Evolutionary conservation across 2,113 vertebrate genomes (phyloP), one percentile per base, ranked within the genome.

Genomic region (Pelecanus crispus): DNA sequence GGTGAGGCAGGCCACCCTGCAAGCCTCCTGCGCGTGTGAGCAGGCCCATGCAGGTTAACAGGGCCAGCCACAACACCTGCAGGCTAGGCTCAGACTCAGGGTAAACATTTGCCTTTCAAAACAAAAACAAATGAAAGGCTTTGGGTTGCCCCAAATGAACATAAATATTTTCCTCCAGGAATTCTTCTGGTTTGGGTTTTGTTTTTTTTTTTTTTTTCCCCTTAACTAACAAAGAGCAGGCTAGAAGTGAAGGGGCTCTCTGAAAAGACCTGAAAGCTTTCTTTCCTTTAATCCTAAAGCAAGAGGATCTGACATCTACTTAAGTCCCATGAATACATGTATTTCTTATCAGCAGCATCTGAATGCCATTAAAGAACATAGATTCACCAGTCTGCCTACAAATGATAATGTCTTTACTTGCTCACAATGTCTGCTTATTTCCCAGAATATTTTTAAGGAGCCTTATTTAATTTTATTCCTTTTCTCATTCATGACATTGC

Each of bases 91-190:
- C 66, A 87, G 20, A n/a, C 87, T 85, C 77, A 86, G 73, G 25
- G 62, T 62, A 93, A 92, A 93, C 68, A 81, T 62, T 81, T 31
- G 50, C 45, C 44, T 92, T 93, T 67, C 86, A 94, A 88, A 93
- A 73, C 50, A 90, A 92, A 91, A 94, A 92, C 62, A 93, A 86
- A 92, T 42, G 7, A 85, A 96, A 95, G 45, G 63, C 84, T 92
- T 81, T 47, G 29, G 22, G 26, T 21, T 93, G 63, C 26, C 29
- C 20, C 21, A 92, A 63, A 78, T 25, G 45, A 90, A 83, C 44
- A 59, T 52, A 89, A 81, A 83, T 90, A 71, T 95, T 96, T 94
- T 88, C 79, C 82, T 86, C 50, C 58, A 83, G 45, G 55, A 86
- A 62, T 53, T 52, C 17, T 72, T 61, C 28, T 65, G n/a, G 5